These are phyloP conservation scores for Penaeus indicus DNA, from an alignment of 1,140 invertebrate species.

Conservation along the genomic window DNA sequence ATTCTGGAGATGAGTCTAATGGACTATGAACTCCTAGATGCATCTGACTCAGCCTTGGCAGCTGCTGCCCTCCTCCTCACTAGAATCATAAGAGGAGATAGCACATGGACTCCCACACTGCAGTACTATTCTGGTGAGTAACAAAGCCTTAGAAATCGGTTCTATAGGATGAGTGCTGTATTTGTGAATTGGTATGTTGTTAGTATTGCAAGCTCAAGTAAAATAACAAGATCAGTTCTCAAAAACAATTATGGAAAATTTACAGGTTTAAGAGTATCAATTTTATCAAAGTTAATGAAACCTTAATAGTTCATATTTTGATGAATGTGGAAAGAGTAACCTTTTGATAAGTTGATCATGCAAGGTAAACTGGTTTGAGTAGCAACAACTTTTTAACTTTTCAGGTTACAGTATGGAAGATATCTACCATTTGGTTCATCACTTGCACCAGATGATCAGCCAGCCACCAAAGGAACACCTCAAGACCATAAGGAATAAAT, in stretches of 20 bases:
- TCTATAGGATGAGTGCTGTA: too few species aligned
- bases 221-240: too few species aligned
- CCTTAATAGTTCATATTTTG: too few species aligned
- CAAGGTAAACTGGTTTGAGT: neutral
- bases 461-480: conserved; percentile 81
- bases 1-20: conserved; percentile 93
- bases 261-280: too few species aligned
- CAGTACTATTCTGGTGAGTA: conserved; percentile 84
- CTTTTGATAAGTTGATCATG: neutral
- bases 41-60: conserved; percentile 90
- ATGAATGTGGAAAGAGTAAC: too few species aligned
- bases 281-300: too few species aligned
- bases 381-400: conserved; percentile 46
- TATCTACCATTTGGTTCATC: conserved; percentile 79
- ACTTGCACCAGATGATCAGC: conserved; percentile 84
- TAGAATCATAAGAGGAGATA: conserved; percentile 81
- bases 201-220: too few species aligned
- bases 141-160: too few species aligned
- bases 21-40: conserved; percentile 86
- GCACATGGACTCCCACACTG: conserved; percentile 85
- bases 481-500: conserved; percentile 91
- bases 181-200: too few species aligned
- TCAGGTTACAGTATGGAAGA: conserved; percentile 82
- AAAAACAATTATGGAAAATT: too few species aligned
- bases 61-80: conserved; percentile 88